Evolutionary conservation across 2,113 vertebrate species (phyloP).

Genomic region (Sinocyclocheilus rhinocerous): DNA sequence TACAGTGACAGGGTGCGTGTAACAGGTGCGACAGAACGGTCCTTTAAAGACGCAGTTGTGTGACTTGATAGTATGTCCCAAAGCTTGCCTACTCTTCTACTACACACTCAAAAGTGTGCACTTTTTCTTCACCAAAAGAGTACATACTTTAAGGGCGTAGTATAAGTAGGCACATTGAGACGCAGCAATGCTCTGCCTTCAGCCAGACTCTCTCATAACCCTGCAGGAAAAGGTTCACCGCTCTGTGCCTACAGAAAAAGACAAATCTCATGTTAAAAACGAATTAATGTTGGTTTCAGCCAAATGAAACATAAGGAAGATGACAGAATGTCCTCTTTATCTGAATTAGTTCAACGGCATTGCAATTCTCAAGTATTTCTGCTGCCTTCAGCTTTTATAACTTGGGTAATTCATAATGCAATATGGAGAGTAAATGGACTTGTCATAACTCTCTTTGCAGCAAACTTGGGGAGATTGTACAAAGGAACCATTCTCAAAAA

Average conservation of each 20-base stretch:
- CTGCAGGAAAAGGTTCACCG: conserved; percentile 92
- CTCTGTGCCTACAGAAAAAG: conserved; percentile 82
- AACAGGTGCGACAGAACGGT: no score
- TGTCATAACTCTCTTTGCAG: background rate
- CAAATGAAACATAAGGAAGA: background rate
- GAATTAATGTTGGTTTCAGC: background rate
- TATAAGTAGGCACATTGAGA: no score
- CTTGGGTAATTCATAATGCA: background rate
- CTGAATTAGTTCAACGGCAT: background rate
- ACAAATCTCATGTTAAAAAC: conserved; percentile 1
- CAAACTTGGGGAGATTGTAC: conserved; percentile 91
- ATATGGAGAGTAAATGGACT: background rate
- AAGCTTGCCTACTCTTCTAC: no score
- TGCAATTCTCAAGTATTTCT: background rate
- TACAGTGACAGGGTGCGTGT: no score
- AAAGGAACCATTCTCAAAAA: conserved; percentile 93
- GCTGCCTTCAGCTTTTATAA: conserved; percentile 3
- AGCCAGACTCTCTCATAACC: conserved; percentile 94
- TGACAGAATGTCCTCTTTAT: conserved; percentile 23
- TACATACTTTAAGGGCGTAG: no score
- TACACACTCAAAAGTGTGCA: no score
- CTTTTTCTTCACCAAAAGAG: no score
- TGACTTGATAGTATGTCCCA: no score
- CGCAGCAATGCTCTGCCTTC: conserved; percentile 76
- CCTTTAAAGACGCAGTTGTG: no score